These are phyloP conservation scores for Acleris sparsana DNA, from an alignment of 2,888 invertebrate genomes.

Conservation along the genomic window DNA sequence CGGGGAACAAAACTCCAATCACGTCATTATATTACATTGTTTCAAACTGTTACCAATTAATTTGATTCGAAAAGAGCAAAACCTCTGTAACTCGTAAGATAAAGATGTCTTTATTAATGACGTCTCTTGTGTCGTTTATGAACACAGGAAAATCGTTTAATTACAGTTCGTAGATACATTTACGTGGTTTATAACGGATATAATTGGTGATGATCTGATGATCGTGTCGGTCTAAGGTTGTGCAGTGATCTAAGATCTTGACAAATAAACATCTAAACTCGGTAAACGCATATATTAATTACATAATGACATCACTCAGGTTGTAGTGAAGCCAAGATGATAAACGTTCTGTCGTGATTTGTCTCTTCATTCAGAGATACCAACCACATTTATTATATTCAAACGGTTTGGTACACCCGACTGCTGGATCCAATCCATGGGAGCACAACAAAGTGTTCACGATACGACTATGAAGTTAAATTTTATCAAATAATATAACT, in stretches of 20 bases:
- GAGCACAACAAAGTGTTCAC: no score
- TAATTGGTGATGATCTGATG: constrained; percentile 19
- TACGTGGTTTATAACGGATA: constrained; percentile 10
- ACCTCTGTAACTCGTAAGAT: constrained; percentile 9
- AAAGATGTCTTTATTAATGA: constrained; percentile 27
- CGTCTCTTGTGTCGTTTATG: constrained; percentile 18
- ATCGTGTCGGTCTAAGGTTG: constrained; percentile 2
- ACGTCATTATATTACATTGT: constrained; percentile 32
- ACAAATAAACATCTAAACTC: constrained; percentile 1
- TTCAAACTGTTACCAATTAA: constrained; percentile 9
- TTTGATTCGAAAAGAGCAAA: constrained; percentile 9
- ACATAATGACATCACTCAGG: no score
- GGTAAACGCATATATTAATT: no score
- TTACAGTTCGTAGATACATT: background rate
- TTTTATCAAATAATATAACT: no score
- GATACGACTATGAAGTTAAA: no score
- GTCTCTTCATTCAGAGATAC: no score
- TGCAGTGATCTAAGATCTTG: constrained; percentile 9
- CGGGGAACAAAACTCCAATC: constrained; percentile 41
- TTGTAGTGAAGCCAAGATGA: background rate
- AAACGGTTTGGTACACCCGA: no score
- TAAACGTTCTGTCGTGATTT: no score
- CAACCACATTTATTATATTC: no score
- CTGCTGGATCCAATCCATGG: no score
- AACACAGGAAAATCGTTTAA: constrained; percentile 17